These are phyloP conservation scores for Lethenteron camtschaticum DNA, from an alignment of 2,113 vertebrate genomes.

Conservation along the genomic window DNA sequence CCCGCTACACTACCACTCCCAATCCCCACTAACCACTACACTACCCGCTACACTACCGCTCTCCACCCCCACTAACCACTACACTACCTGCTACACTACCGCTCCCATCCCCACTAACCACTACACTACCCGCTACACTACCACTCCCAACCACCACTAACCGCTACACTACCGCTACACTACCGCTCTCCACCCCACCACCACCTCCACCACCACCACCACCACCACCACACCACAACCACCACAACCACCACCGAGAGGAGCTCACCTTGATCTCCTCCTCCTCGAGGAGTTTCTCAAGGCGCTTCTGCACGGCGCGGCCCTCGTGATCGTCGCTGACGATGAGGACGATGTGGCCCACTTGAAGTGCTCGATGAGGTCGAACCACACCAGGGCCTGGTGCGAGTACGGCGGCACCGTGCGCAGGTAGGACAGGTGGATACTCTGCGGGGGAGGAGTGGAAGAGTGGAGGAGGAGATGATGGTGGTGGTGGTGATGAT, in stretches of 20 bases:
- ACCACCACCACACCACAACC: slow-evolving; percentile 9
- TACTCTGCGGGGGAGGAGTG: slow-evolving; percentile 38
- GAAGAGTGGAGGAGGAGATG: no score
- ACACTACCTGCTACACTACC: no score
- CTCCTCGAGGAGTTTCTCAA: slow-evolving; percentile 91
- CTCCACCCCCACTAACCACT: no score
- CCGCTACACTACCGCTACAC: no score
- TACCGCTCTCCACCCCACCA: no score
- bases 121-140: no score
- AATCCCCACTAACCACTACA: no score
- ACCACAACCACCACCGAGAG: slow-evolving; percentile 7
- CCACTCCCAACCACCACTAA: no score
- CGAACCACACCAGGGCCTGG: slow-evolving; percentile 94
- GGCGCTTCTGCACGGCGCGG: slow-evolving; percentile 79
- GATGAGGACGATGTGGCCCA: slow-evolving; percentile 93
- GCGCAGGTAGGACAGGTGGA: slow-evolving; percentile 86
- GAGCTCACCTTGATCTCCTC: slow-evolving; percentile 82
- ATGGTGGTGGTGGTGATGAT: no score
- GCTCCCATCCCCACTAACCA: no score
- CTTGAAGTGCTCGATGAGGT: slow-evolving; percentile 91
- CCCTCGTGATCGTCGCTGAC: slow-evolving; percentile 95
- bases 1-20: no score
- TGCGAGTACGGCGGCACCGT: slow-evolving; percentile 91
- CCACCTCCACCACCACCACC: slow-evolving; percentile 14
- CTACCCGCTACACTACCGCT: no score